phyloP scores from a whole-genome alignment of 2,113 vertebrate species.

The Lepus timidus region DNA sequence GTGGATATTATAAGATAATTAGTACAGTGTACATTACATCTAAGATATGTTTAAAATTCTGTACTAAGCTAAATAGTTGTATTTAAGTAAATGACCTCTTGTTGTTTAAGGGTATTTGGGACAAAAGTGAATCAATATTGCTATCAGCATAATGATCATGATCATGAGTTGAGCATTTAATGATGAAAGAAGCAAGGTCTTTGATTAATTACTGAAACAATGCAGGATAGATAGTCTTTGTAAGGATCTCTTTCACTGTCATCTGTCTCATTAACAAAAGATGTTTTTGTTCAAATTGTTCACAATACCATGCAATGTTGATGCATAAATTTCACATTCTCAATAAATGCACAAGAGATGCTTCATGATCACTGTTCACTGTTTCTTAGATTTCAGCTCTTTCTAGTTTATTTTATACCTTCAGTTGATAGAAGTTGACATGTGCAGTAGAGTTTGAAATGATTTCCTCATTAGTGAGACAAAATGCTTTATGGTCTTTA shows the following conservation, averaged over 20 bases:
- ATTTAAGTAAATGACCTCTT: neutral
- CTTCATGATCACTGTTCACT: neutral
- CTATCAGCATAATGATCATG: neutral
- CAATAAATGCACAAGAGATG: neutral
- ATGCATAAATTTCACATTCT: neutral
- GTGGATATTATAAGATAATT: neutral
- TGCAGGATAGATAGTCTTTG: neutral
- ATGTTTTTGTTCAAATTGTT: neutral
- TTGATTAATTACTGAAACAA: neutral
- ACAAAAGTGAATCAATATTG: neutral
- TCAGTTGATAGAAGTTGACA: neutral
- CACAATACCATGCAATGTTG: neutral
- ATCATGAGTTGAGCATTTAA: neutral
- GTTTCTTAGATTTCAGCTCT: neutral
- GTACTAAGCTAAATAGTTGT: neutral
- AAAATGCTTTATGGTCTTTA: constrained; percentile 3
- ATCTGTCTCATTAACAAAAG: neutral
- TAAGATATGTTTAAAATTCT: neutral
- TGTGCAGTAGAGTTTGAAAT: neutral
- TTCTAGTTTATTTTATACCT: neutral
- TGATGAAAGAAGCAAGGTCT: neutral
- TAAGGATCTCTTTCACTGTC: neutral
- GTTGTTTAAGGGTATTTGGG: neutral
- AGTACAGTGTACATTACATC: neutral
- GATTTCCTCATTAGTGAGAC: constrained; percentile 22